phyloP scores from a whole-genome alignment of 2,797 vertebrate genomes.

The Eurystomus glaucurus region DNA sequence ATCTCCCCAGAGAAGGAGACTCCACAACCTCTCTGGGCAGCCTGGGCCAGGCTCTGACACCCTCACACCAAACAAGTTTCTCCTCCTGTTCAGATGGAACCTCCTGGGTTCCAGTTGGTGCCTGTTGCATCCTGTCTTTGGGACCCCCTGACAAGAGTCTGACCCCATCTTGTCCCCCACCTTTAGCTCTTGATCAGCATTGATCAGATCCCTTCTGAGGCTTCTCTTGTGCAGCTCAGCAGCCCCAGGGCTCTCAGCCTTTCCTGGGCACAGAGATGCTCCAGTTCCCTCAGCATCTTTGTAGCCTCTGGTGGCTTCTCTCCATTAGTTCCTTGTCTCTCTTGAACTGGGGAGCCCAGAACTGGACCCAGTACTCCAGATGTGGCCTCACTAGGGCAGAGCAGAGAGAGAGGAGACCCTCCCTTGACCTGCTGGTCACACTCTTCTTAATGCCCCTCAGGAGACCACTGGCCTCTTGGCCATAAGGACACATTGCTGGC shows the following conservation, averaged over 20 bases:
- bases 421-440: neutral
- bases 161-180: no score
- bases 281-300: neutral
- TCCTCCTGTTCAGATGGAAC: neutral
- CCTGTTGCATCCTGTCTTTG: no score
- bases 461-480: neutral
- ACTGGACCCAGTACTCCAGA: neutral
- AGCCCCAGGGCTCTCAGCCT: no score
- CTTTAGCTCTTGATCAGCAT: no score
- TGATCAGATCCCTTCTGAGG: no score
- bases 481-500: neutral
- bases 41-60: neutral
- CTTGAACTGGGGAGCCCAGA: neutral
- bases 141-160: no score
- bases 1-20: neutral
- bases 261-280: neutral
- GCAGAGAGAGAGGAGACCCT: neutral
- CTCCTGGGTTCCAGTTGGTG: neutral
- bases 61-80: neutral
- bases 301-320: neutral
- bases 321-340: neutral
- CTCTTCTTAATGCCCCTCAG: neutral
- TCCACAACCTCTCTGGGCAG: neutral
- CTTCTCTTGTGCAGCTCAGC: no score
- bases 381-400: neutral